These are phyloP conservation scores for Gasteruption jaculator DNA, from an alignment of 2,888 invertebrate genomes.

Conservation along the genomic window DNA sequence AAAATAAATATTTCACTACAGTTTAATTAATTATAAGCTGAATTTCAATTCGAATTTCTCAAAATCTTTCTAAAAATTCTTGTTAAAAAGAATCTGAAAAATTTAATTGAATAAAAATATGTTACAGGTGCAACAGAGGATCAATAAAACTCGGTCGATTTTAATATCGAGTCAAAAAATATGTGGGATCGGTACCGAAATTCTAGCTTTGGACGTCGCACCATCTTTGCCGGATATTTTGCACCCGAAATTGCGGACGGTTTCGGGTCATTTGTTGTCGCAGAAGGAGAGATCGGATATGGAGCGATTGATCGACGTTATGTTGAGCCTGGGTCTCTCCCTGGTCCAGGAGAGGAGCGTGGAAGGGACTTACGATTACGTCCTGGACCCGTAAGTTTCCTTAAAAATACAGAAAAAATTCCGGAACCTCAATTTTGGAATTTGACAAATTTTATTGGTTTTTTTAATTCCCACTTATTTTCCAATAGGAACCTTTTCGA, in stretches of 20 bases:
- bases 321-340: constrained; percentile 85
- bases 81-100: no score
- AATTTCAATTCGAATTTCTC: no score
- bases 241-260: constrained; percentile 38
- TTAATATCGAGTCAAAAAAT: constrained; percentile 32
- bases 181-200: constrained; percentile 33
- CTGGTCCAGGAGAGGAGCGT: constrained; percentile 74
- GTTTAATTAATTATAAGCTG: no score
- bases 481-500: constrained; percentile 39
- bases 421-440: no score
- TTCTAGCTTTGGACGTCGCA: constrained; percentile 36
- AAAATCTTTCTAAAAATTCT: no score
- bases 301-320: constrained; percentile 67
- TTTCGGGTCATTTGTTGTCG: constrained; percentile 68
- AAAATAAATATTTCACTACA: no score
- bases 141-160: constrained; percentile 32
- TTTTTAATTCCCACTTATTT: no score
- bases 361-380: constrained; percentile 72
- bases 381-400: constrained; percentile 43
- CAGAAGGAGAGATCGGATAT: constrained; percentile 68
- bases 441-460: no score
- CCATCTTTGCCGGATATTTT: constrained; percentile 46
- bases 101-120: no score
- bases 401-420: not conserved
- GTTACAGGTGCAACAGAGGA: constrained; percentile 50